These are phyloP conservation scores for Synanthedon andrenaeformis DNA, from an alignment of 2,888 invertebrate species.

Conservation along the genomic window DNA sequence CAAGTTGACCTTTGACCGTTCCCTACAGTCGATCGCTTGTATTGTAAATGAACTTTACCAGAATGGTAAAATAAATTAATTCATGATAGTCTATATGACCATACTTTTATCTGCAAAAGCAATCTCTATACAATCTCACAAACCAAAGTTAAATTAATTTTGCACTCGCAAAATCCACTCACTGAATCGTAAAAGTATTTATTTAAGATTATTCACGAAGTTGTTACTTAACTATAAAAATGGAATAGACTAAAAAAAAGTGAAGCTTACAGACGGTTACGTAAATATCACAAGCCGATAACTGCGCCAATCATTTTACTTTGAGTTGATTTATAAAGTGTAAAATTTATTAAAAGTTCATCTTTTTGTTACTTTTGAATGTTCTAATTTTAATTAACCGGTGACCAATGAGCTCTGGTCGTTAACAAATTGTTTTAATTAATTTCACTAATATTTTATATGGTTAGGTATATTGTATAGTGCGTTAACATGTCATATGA, in stretches of 20 bases:
- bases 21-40: too few species aligned
- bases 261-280: constrained; percentile 28
- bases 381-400: too few species aligned
- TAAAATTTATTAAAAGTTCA: background rate
- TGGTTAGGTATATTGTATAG: too few species aligned
- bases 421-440: too few species aligned
- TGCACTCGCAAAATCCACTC: background rate
- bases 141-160: background rate
- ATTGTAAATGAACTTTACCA: too few species aligned
- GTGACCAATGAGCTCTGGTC: too few species aligned
- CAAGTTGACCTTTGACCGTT: too few species aligned
- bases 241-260: constrained; percentile 27
- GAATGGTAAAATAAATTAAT: too few species aligned
- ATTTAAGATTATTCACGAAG: constrained; percentile 1
- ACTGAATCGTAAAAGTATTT: background rate
- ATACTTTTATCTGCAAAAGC: background rate
- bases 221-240: constrained; percentile 22
- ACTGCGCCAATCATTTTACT: constrained; percentile 6
- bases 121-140: background rate
- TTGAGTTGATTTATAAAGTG: background rate
- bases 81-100: too few species aligned
- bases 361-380: too few species aligned
- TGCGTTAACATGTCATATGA: too few species aligned
- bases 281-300: constrained; percentile 29
- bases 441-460: too few species aligned